Base-by-base conservation (phyloP, 2,797 vertebrate species). In the Myripristis murdjan region DNA sequence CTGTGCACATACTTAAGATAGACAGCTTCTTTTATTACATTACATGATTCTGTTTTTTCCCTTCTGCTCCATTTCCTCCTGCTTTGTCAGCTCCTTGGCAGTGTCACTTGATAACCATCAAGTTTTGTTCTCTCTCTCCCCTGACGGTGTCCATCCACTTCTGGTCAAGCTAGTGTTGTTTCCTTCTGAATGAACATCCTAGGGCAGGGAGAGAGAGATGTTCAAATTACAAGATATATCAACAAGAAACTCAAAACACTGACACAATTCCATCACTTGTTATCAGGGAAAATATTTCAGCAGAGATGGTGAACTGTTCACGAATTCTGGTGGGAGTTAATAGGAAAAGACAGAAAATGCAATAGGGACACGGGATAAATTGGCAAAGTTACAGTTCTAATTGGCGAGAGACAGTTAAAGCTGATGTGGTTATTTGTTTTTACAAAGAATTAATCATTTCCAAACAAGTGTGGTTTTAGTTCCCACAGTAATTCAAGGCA, bases 111-210 rank as follows among this genome's bases (percentile, higher is more conserved):
- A 81, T 59, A 64, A 76, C 75, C 79, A 75, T 83, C 79, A 83
- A 86, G 77, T 73, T 69, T 59, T 15, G 28, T 79, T 81, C 76
- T 22, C 35, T 60, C 56, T 70, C 74, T 35, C 58, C 41, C 39
- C 44, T 48, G 10, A 67, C 67, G 57, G 56, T 54, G 33, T 84
- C 75, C 59, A 68, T 59, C 47, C 18, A 5, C 44, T n/a, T 37
- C 49, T 28, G 70, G 47, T 82, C 62, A 70, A 65, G 61, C 81
- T 94, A 95, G 89, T 95, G 95, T 81, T 95, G 95, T 92, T 95
- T 95, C 84, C 93, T 94, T 84, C 95, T 94, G 91, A 95, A 95
- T 2, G 95, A 95, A 79, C 95, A 95, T 75, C 94, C 95, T 95
- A 56, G 48, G 26, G 6, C 7, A 67, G 1, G 63, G 44, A 39